These are phyloP conservation scores for Megaptera novaeangliae DNA, from an alignment of 2,113 vertebrate species.

Conservation along the genomic window DNA sequence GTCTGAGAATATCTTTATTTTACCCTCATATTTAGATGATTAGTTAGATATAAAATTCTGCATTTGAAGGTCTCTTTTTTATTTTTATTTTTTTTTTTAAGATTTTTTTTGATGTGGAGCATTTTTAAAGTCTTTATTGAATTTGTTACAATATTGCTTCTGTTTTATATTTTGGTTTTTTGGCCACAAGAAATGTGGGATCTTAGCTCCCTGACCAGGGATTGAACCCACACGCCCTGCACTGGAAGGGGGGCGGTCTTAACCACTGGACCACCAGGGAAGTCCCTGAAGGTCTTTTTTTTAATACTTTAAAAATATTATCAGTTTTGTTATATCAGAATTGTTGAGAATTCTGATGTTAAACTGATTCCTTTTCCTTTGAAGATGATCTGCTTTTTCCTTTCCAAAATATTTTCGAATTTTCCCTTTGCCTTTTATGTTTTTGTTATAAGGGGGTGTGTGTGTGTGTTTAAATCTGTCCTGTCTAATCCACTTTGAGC, in stretches of 20 bases:
- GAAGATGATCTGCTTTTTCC: background rate
- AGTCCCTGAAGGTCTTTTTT: background rate
- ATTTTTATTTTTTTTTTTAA: too few species aligned
- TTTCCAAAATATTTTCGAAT: background rate
- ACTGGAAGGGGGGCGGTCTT: too few species aligned
- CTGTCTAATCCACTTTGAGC: background rate
- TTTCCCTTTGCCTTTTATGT: background rate
- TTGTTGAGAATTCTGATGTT: background rate
- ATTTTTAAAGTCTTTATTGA: too few species aligned
- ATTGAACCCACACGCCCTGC: too few species aligned
- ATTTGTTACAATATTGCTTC: too few species aligned
- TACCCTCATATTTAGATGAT: background rate
- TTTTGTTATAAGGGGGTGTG: background rate
- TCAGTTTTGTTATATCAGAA: background rate
- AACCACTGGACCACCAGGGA: too few species aligned
- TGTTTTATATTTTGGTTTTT: too few species aligned
- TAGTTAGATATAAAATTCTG: background rate
- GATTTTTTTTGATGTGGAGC: too few species aligned
- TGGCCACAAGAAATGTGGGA: too few species aligned
- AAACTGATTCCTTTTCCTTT: conserved; percentile 4
- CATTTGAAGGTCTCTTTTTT: background rate
- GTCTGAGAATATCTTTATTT: background rate
- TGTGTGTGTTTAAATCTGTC: background rate
- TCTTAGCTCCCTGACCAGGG: too few species aligned
- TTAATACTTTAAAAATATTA: background rate